Evolutionary conservation across 2,888 invertebrate species (phyloP), one percentile per base, ranked within the genome.

Genomic region (Heliothis peltigera): DNA sequence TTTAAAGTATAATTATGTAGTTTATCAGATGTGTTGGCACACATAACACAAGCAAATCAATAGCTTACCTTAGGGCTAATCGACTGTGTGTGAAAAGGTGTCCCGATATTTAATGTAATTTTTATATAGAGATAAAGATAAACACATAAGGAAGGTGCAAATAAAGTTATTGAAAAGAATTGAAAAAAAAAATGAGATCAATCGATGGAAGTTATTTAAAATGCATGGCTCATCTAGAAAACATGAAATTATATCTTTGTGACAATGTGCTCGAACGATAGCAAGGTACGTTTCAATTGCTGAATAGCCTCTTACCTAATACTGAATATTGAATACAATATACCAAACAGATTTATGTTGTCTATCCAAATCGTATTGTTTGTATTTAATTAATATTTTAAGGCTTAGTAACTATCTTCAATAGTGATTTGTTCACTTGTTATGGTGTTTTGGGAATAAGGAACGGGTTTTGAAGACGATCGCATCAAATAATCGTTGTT

Each of bases 251-350:
- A n/a, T 0, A 64, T 60, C 43, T 19, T 19, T 21, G 55, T 54
- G 7, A 48, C 49, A 47, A 66, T 63, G n/a, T 49, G 46, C 44
- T 22, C 21, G 17, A 57, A 17, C 17, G 49, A 74, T 66, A 61
- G 68, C 52, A 47, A 49, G 69, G 58, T 66, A 64, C 61, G 66
- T 60, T 57, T 67, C 70, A 77, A 79, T 77, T 75, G 75, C 54
- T 57, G 58, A 78, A 78, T 65, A 54, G 63, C 43, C 42, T 62
- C 54, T 48, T 51, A 61, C 21, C 42, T 35, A 42, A 59, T 49
- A 48, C 46, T 55, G 49, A 75, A 78, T 73, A 78, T 73, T 71
- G 66, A 70, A 71, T 57, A 62, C 62, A 52, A 48, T 43, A 62
- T 65, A 48, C 48, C 46, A 57, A 64, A 57, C 32, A 60, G 77